Percentiles rank a stretch among this genome's conserved stretches.
Conservation (phyloP, 2,797 vertebrate species). For the Paedocypris micromegethes region DNA sequence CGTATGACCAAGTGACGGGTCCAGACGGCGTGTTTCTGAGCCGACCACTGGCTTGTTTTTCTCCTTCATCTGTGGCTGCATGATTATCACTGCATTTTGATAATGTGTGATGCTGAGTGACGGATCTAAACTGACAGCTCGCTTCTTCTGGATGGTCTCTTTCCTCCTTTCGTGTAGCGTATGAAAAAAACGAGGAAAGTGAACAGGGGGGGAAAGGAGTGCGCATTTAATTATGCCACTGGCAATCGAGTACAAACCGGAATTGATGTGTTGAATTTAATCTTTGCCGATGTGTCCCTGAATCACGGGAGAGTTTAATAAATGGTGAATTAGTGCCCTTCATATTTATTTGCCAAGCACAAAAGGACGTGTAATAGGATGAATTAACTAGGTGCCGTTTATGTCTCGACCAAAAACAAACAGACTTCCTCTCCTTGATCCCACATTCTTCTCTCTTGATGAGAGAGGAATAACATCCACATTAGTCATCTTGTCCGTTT, state of each 20-base stretch:
- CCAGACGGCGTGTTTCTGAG: conserved; percentile 46
- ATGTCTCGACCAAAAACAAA: conserved; percentile 19
- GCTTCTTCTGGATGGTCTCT: conserved; percentile 43
- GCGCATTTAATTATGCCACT: conserved; percentile 78
- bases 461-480: neutral
- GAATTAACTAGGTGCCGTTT: conserved; percentile 41
- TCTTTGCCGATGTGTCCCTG: conserved; percentile 63
- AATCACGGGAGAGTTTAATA: conserved; percentile 66
- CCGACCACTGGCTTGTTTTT: conserved; percentile 32
- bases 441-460: neutral
- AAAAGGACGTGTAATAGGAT: conserved; percentile 30
- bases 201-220: conserved; percentile 47
- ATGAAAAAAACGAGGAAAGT: conserved; percentile 38
- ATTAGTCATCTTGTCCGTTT: neutral
- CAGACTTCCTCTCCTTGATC: too few species aligned
- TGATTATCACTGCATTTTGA: conserved; percentile 66
- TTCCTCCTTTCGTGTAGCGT: conserved; percentile 46
- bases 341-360: conserved; percentile 52
- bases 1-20: conserved; percentile 54
- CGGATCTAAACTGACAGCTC: conserved; percentile 61
- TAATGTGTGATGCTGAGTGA: conserved; percentile 63
- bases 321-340: conserved; percentile 60
- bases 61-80: conserved; percentile 51
- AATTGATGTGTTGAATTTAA: conserved; percentile 67
- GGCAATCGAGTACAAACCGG: conserved; percentile 60